Base-by-base conservation (phyloP, 2,797 vertebrate genomes). In the Numenius phaeopus region DNA sequence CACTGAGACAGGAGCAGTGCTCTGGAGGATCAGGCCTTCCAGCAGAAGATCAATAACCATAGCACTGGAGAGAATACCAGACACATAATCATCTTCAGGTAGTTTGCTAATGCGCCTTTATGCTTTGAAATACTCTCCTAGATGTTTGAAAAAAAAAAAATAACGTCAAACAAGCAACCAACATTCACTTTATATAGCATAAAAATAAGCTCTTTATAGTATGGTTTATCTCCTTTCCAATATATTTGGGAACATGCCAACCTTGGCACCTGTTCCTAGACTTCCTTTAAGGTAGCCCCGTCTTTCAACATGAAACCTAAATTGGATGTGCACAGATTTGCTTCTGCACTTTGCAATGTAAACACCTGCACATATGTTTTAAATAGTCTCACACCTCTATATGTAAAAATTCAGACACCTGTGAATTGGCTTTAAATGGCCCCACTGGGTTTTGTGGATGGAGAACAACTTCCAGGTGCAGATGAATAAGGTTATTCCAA, bases 391-490 rank as follows among this genome's bases (percentile, higher is more conserved):
- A 96, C 95, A 95, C 95, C 96, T 97, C 89, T 94, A 8, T 52
- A 97, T 83, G 96, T 94, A 97, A 94, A 95, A 96, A 89, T 97
- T 96, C 89, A 96, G 94, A 91, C 95, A 96, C 95, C 94, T 96
- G 96, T 88, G 95, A 97, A 96, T 80, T 89, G 57, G 54, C 50
- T 87, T 96, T 83, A 93, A 96, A 90, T 59, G 85, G 90, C 54
- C 84, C 94, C 92, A 94, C 54, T 83, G 95, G 90, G 90, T 96
- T 96, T 95, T 96, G 96, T 81, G 95, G 93, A 71, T 70, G 82
- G 78, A 89, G 93, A 97, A 96, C 93, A 94, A 94, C 90, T 94
- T 97, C 92, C 92, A 96, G 89, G 93, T 95, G 94, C 14, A 14
- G 94, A 77, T 69, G 87, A 77, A 78, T 27, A 94, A 95, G 95